Conservation (phyloP, 2,888 invertebrate species). For the Subacronicta megacephala region DNA sequence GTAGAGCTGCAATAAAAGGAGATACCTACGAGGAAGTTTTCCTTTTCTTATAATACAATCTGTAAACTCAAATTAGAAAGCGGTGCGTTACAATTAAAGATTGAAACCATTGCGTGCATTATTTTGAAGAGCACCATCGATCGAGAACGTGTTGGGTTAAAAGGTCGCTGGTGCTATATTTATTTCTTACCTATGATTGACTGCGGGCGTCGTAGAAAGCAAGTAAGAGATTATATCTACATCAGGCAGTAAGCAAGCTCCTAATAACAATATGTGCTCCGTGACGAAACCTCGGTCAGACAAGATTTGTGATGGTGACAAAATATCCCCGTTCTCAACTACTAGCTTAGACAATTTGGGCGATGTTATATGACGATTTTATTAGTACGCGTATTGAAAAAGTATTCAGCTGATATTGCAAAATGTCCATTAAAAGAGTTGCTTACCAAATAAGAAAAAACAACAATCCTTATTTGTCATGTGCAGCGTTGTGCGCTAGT, state of each 20-base stretch:
- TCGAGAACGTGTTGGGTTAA: slow-evolving; percentile 69
- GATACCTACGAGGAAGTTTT: slow-evolving; percentile 41
- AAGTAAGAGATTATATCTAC: neutral
- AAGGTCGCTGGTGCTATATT: slow-evolving; percentile 55
- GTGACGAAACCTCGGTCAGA: too few relatives aligned
- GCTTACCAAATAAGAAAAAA: slow-evolving; percentile 17
- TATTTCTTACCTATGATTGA: slow-evolving; percentile 29
- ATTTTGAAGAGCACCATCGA: slow-evolving; percentile 57
- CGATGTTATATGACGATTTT: too few relatives aligned
- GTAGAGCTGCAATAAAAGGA: slow-evolving; percentile 41
- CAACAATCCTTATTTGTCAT: slow-evolving; percentile 28
- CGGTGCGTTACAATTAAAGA: slow-evolving; percentile 49
- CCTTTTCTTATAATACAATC: slow-evolving; percentile 27
- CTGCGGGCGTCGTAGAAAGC: neutral
- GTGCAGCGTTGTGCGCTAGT: slow-evolving; percentile 24
- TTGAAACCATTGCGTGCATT: slow-evolving; percentile 54
- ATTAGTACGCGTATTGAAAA: too few relatives aligned
- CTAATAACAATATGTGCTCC: neutral
- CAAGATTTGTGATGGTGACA: too few relatives aligned
- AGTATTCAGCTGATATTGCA: neutral
- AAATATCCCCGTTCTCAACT: too few relatives aligned
- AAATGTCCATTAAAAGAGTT: slow-evolving; percentile 10
- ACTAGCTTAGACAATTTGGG: too few relatives aligned
- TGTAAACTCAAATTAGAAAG: slow-evolving; percentile 55
- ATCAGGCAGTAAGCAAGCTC: neutral